Evolutionary conservation across 1,140 invertebrate genomes (phyloP).

Genomic region (Panulirus ornatus): DNA sequence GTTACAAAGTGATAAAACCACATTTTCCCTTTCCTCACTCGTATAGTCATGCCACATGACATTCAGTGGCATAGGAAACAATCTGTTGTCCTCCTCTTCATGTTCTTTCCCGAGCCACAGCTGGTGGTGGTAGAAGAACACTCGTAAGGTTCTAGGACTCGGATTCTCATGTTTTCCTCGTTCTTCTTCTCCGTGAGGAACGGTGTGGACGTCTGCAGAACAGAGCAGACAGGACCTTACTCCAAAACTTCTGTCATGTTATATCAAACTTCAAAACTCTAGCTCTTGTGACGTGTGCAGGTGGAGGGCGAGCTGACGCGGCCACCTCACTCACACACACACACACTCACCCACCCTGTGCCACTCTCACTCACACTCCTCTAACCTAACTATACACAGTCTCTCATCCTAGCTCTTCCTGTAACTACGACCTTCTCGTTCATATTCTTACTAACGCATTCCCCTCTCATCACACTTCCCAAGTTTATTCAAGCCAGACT

Average conservation of each 20-base stretch:
- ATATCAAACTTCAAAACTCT: constrained; percentile 38
- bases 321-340: too few relatives aligned
- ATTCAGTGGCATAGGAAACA: background rate
- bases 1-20: background rate
- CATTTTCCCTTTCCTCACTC: background rate
- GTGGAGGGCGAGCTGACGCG: background rate
- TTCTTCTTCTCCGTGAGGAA: too few relatives aligned
- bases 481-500: too few relatives aligned
- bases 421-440: background rate
- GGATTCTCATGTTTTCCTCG: too few relatives aligned
- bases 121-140: too few relatives aligned
- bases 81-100: background rate
- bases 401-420: background rate
- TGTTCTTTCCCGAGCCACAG: too few relatives aligned
- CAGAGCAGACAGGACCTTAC: too few relatives aligned
- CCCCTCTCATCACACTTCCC: too few relatives aligned
- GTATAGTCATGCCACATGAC: background rate
- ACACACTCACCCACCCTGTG: too few relatives aligned
- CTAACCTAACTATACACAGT: background rate
- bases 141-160: too few relatives aligned
- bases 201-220: too few relatives aligned
- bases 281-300: background rate
- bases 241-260: constrained; percentile 4
- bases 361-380: background rate
- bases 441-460: background rate